A percentile compares a stretch with the other conserved stretches of the same genome.
Evolutionary conservation across 2,113 vertebrate genomes (phyloP).

Genomic region (Maylandia zebra): DNA sequence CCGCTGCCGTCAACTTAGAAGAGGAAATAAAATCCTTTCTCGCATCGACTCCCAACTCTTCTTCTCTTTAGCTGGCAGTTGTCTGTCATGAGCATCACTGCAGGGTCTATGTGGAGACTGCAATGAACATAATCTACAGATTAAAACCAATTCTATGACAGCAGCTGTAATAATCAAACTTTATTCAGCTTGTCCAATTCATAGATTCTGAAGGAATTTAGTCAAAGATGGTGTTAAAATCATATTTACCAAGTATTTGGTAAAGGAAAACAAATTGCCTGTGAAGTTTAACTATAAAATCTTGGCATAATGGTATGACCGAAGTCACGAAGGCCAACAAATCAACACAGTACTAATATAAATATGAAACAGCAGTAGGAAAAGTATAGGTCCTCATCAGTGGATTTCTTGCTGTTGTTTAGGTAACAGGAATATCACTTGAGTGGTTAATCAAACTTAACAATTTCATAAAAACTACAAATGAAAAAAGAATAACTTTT

Average conservation of each 20-base stretch:
- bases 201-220: not conserved
- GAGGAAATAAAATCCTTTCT: slow-evolving; percentile 10
- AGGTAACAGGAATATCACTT: not conserved
- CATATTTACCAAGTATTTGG: not conserved
- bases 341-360: not conserved
- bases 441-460: not conserved
- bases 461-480: not conserved
- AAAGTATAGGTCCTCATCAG: not conserved
- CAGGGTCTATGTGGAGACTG: not conserved
- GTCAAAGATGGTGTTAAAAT: not conserved
- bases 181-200: not conserved
- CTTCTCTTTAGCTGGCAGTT: slow-evolving; percentile 6
- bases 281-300: not conserved
- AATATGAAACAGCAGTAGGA: not conserved
- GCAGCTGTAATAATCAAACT: not conserved
- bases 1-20: not conserved
- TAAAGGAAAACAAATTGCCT: not conserved
- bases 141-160: not conserved
- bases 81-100: slow-evolving; percentile 13
- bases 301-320: not conserved
- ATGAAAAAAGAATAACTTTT: not conserved
- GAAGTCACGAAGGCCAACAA: not conserved
- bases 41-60: not conserved
- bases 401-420: not conserved
- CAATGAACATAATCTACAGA: not conserved